Conservation (phyloP, 35 echinoderm and acorn worm species). For the Patiria miniata region DNA sequence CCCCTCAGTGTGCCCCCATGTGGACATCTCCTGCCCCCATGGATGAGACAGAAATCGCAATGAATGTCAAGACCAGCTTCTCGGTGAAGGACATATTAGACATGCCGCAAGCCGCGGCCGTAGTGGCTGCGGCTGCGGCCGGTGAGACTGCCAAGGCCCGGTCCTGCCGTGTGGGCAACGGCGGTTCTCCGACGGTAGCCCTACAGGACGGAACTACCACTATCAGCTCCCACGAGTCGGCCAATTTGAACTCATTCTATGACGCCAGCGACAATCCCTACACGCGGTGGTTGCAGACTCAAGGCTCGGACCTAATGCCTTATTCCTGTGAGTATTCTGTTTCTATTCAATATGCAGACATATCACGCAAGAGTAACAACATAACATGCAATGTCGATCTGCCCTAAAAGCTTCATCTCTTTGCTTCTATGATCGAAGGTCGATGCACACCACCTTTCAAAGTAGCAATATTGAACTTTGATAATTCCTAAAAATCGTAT, state of each 20-base stretch:
- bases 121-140: constrained; percentile 70
- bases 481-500: no score
- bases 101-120: constrained; percentile 81
- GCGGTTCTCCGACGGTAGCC: constrained; percentile 4
- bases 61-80: constrained; percentile 98
- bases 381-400: no score
- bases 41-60: constrained; percentile 84
- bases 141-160: constrained; percentile 16
- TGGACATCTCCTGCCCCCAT: constrained; percentile 49
- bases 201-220: neutral
- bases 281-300: constrained; percentile 94
- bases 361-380: no score
- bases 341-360: no score
- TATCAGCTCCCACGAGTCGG: constrained; percentile 46
- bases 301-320: constrained; percentile 77
- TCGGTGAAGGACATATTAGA: constrained; percentile 99
- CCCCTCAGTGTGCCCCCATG: constrained; percentile 15
- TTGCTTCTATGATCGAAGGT: no score
- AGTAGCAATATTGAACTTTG: no score
- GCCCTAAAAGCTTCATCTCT: no score
- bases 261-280: constrained; percentile 96
- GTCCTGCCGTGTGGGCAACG: constrained; percentile 19
- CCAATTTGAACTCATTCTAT: constrained; percentile 62
- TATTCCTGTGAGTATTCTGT: constrained; percentile 90
- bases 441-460: no score